Conservation (phyloP, 2,113 vertebrate species). For the Caranx ignobilis region DNA sequence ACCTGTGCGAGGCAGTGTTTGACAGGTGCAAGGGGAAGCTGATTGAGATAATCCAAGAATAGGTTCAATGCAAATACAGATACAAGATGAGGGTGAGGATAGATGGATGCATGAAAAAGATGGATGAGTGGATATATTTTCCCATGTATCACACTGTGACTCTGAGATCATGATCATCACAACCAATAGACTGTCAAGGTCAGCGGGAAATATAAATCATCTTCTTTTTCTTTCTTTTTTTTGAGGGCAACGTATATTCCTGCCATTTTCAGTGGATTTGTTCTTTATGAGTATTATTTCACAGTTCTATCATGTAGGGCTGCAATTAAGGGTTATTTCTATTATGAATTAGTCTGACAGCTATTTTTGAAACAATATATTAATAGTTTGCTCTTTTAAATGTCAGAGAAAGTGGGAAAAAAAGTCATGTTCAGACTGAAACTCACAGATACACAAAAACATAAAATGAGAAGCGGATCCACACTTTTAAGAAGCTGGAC, state of each 20-base stretch:
- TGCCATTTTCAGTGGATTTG: constrained; percentile 19
- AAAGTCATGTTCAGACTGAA: not conserved
- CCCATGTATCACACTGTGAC: constrained; percentile 89
- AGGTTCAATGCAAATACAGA: constrained; percentile 90
- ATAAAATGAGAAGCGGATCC: not conserved
- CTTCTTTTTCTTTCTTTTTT: constrained; percentile 43
- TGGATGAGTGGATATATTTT: constrained; percentile 89
- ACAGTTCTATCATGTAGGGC: not conserved
- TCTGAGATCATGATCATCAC: constrained; percentile 88
- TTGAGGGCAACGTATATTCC: constrained; percentile 42
- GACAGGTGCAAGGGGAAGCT: constrained; percentile 90
- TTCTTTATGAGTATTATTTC: not conserved
- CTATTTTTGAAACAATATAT: not conserved
- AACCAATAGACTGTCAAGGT: constrained; percentile 82
- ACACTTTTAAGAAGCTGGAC: not conserved
- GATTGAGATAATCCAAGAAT: constrained; percentile 90
- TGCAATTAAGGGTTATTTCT: not conserved
- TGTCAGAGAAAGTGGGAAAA: not conserved
- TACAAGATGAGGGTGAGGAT: constrained; percentile 85
- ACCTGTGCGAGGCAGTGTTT: constrained; percentile 88
- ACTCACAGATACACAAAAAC: not conserved
- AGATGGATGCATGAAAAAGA: constrained; percentile 84
- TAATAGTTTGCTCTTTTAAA: not conserved
- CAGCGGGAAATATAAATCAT: constrained; percentile 81
- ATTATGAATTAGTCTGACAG: not conserved